Conservation (phyloP, 2,113 vertebrate genomes). For the Saguinus imperator region DNA sequence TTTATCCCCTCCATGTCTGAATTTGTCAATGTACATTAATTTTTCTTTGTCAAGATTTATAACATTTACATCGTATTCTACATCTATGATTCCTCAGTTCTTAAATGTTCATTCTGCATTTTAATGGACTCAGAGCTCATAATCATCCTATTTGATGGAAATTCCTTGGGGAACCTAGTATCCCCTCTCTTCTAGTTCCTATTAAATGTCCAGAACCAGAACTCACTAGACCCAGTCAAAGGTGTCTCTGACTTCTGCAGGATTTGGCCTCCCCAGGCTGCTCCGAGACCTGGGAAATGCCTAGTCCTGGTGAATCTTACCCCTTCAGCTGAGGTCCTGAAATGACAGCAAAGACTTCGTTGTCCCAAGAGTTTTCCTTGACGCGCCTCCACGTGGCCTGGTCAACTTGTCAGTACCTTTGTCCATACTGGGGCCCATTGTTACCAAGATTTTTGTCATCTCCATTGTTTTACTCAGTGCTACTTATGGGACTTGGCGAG, state of each 20-base stretch:
- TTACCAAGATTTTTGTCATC: not conserved
- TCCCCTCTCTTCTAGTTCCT: not conserved
- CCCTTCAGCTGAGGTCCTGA: not conserved
- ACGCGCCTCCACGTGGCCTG: not conserved
- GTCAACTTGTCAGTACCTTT: not conserved
- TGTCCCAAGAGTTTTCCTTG: constrained; percentile 12
- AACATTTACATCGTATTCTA: constrained; percentile 24
- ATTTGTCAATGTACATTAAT: not conserved
- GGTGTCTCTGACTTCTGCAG: not conserved
- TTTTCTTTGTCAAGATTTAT: constrained; percentile 38
- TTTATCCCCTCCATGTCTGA: not conserved
- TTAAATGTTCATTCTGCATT: constrained; percentile 17
- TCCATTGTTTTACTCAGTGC: not conserved
- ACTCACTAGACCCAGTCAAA: not conserved
- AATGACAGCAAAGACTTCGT: not conserved
- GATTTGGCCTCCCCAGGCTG: not conserved
- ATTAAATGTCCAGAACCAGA: constrained; percentile 23
- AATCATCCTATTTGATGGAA: constrained; percentile 20
- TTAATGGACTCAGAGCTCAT: not conserved
- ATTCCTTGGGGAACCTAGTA: not conserved
- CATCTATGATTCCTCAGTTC: not conserved
- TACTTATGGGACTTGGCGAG: too few species aligned
- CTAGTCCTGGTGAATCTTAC: not conserved
- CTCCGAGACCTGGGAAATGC: not conserved
- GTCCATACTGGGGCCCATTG: not conserved